Conservation (phyloP, 2,888 invertebrate species). For the Cantharis rustica region DNA sequence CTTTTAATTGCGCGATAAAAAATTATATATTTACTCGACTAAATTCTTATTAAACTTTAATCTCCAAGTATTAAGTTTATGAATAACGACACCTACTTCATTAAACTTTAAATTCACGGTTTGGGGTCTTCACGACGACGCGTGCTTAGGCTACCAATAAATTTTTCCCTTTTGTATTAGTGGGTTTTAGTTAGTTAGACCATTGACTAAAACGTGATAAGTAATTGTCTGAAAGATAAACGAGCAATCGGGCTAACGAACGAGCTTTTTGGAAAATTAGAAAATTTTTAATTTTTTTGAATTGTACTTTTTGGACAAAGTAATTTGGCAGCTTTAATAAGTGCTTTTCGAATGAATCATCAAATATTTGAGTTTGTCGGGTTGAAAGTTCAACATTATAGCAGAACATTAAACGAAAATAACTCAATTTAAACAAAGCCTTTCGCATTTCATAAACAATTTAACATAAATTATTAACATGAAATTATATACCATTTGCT, state of each 20-base stretch:
- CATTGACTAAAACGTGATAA: background rate
- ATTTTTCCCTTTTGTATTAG: background rate
- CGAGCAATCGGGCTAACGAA: background rate
- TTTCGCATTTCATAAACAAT: background rate
- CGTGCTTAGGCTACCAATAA: background rate
- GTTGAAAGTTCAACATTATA: background rate
- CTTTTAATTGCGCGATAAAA: background rate
- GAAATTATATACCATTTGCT: background rate
- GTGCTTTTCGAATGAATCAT: background rate
- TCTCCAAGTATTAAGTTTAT: background rate
- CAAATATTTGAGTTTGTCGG: background rate
- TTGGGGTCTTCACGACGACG: background rate
- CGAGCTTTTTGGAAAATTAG: background rate
- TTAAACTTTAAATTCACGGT: background rate
- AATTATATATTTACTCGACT: background rate
- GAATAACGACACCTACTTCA: background rate
- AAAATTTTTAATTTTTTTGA: background rate
- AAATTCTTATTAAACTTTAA: background rate
- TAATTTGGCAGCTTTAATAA: background rate
- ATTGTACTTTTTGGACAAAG: background rate
- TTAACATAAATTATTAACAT: background rate
- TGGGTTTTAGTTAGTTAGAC: background rate
- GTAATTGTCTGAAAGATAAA: background rate
- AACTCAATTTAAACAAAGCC: background rate
- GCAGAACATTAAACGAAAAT: background rate